Conservation (phyloP, 2,113 vertebrate species). For the Indicator indicator region DNA sequence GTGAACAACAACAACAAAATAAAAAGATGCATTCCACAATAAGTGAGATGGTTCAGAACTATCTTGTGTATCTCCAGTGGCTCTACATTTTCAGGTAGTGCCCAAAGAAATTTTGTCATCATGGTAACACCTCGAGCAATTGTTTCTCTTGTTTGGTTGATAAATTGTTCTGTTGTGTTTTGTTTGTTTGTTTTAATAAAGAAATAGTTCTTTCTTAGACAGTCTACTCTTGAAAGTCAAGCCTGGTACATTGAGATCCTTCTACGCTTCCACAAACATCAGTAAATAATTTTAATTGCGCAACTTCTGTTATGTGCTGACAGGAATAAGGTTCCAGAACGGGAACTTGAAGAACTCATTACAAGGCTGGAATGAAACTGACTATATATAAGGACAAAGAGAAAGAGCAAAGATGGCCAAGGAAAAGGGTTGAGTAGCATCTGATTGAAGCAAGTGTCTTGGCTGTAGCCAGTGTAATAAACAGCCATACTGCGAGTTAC, state of each 20-base stretch:
- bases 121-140: neutral
- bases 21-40: neutral
- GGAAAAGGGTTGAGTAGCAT: conserved; percentile 21
- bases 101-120: rapidly evolving
- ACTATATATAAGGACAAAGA: neutral
- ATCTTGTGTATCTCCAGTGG: neutral
- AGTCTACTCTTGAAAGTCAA: neutral
- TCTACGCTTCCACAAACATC: neutral
- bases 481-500: neutral
- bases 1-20: too few relatives aligned
- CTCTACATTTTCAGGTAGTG: neutral
- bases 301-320: neutral
- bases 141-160: neutral
- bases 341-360: conserved; percentile 26
- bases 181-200: neutral
- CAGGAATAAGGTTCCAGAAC: neutral
- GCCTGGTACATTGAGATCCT: neutral
- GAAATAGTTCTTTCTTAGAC: neutral
- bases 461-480: neutral
- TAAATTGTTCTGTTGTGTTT: neutral
- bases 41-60: neutral
- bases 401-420: neutral
- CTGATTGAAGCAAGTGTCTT: neutral
- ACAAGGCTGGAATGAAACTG: conserved; percentile 19
- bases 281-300: neutral